Evolutionary conservation across 2,113 vertebrate species (phyloP), one percentile per base, ranked within the genome.

Genomic region (Dryoscopus gambensis): DNA sequence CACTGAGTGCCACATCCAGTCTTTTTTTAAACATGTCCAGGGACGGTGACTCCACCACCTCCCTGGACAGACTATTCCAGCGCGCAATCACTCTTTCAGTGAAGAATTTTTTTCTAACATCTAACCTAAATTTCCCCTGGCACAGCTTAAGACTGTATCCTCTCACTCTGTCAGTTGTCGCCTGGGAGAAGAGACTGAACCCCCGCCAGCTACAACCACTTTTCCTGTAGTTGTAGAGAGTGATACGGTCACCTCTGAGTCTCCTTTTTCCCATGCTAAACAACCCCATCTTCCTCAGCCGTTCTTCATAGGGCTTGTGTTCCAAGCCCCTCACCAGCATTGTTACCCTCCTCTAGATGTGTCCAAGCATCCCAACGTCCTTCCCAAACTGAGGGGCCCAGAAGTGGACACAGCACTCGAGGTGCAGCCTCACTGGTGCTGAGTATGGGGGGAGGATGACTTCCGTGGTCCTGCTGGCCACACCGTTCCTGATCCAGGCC

Each of bases 301-400:
- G 3, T 76, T 60, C n/a, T 2, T 76, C 28, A 39, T 0, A 25
- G n/a, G 21, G 21, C 4, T 49, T 39, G n/a, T 60, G 56, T 60
- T 76, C 55, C 25, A 35, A 12, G 20, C 25, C 42, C 73, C 6
- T 47, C 56, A 77, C 21, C 44, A 39, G 44, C 16, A 28, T 49
- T 15, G 28, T n/a, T 57, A 31, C 40, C 10, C 40, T 74, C 40
- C 10, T 74, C 18, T 46, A 40, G 31, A 47, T 0, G 0, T 0
- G 1, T 9, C 46, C 10, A 3, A n/a, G 11, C 2, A 8, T 46
- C 44, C 30, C n/a, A 15, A 33, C 0, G 2, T 76, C 44, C 28
- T 76, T 49, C 21, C n/a, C 9, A 31, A 49, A 11, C 3, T 60
- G 56, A 49, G 44, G 18, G 56, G 44, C 11, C 24, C 56, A 76